Percentiles rank a stretch among this genome's conserved stretches.
These are phyloP conservation scores for Coendou prehensilis DNA, from an alignment of 2,797 vertebrate species.

Conservation along the genomic window DNA sequence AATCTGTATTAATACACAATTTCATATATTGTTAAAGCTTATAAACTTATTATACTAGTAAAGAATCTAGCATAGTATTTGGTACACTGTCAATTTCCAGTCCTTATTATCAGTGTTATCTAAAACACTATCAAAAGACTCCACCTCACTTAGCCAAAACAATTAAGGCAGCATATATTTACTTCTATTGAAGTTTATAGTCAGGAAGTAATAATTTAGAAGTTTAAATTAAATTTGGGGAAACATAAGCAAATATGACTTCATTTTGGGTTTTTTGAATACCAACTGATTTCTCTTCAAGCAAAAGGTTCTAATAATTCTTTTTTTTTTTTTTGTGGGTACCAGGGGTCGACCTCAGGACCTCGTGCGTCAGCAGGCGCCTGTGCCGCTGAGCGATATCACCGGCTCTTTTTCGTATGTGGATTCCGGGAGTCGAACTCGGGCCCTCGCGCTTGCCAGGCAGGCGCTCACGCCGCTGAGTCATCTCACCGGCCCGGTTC, in stretches of 20 bases:
- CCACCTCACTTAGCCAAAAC: background rate
- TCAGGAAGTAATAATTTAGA: conserved; percentile 57
- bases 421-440: too few species aligned
- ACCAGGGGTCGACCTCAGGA: too few species aligned
- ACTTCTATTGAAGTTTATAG: conserved; percentile 51
- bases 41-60: background rate
- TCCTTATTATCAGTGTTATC: conserved; percentile 12
- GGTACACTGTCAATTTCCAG: background rate
- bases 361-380: too few species aligned
- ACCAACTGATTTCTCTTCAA: background rate
- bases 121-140: conserved; percentile 1
- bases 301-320: background rate
- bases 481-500: too few species aligned
- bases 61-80: background rate
- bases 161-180: conserved; percentile 34
- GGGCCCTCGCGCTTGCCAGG: too few species aligned
- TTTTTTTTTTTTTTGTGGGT: too few species aligned
- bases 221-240: conserved; percentile 61
- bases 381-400: too few species aligned
- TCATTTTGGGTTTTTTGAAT: background rate
- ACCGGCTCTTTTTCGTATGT: too few species aligned
- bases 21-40: background rate
- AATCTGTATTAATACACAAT: conserved; percentile 6
- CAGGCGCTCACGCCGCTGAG: too few species aligned
- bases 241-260: background rate